Base-by-base conservation (phyloP, 2,888 invertebrate species). In the Nemapogon koenigi region DNA sequence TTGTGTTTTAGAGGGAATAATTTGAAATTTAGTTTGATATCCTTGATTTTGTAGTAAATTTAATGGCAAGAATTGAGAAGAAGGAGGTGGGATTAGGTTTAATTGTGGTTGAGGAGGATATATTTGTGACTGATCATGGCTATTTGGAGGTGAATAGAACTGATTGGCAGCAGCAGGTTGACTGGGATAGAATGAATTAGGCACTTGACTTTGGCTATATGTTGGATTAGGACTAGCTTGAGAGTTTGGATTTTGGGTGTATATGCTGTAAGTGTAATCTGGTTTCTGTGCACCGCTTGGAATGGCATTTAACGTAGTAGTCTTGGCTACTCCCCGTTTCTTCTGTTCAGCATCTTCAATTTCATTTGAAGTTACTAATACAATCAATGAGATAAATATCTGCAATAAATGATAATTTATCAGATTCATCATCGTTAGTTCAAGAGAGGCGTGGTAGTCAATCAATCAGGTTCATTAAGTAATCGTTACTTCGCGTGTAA, bases 241-340 rank as follows among this genome's bases (percentile, higher is more conserved):
- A 2, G 55, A 46, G 40, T 49, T 58, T 1, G 62, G 59, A 32
- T 49, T 68, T 46, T 70, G 70, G 2, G 62, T 46, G 43, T 73
- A 78, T 44, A 71, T 62, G 41, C 59, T 69, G 48, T 75, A 79
- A 1, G 68, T 66, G 40, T 71, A 70, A n/a, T 79, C 79, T 15
- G 64, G 66, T 37, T 80, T 80, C 48, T 76, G 79, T 3, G 65
- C 64, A 28, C 75, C 73, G 1, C 68, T 63, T 1, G 73, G 63
- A 6, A 80, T 69, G 1, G 73, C 49, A 44, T 80, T 80, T 30
- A 76, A 42, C 26, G 52, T 60, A 11, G 59, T 67, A 2, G 62
- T 54, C 45, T 73, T 73, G 4, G 62, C 69, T 2, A 60, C 65
- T 8, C 71, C 78, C 42, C 78, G 56, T 45, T 80, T 80, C 55